A percentile compares a stretch with the other conserved stretches of the same genome.
phyloP scores from a whole-genome alignment of 30 jellyfish, hydroid and myxozoan species.

The Mastigias papua region DNA sequence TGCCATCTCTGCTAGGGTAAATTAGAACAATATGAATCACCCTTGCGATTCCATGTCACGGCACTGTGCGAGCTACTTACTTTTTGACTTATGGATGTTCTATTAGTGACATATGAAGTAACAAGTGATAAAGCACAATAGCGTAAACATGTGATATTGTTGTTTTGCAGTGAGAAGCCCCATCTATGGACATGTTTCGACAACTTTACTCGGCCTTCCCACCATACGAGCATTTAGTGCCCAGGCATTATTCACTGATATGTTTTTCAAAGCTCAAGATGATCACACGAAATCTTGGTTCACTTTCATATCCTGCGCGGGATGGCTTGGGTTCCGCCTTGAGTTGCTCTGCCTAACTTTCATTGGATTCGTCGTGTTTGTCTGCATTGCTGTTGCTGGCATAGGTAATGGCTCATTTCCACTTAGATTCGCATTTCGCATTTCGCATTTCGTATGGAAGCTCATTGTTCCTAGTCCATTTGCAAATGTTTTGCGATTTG shows the following conservation, averaged over 20 bases:
- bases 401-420: constrained; percentile 19
- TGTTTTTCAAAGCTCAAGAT: constrained; percentile 82
- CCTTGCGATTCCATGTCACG: not conserved
- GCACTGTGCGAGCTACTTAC: not conserved
- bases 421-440: too few species aligned
- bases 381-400: constrained; percentile 76
- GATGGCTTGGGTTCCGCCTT: constrained; percentile 88
- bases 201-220: constrained; percentile 94
- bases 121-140: too few species aligned
- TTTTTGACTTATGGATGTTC: not conserved
- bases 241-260: constrained; percentile 77
- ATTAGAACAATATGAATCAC: not conserved
- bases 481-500: too few species aligned
- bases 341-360: constrained; percentile 65
- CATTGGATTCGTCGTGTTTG: constrained; percentile 64
- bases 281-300: constrained; percentile 91
- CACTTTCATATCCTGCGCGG: constrained; percentile 75
- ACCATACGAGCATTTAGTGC: constrained; percentile 95
- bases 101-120: not conserved
- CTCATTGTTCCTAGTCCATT: not conserved
- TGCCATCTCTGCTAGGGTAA: not conserved
- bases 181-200: constrained; percentile 90
- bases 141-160: too few species aligned
- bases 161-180: constrained; percentile 86
- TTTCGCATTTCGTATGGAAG: too few species aligned